phyloP scores from a whole-genome alignment of 2,113 vertebrate genomes.

The Paradisaea rubra region DNA sequence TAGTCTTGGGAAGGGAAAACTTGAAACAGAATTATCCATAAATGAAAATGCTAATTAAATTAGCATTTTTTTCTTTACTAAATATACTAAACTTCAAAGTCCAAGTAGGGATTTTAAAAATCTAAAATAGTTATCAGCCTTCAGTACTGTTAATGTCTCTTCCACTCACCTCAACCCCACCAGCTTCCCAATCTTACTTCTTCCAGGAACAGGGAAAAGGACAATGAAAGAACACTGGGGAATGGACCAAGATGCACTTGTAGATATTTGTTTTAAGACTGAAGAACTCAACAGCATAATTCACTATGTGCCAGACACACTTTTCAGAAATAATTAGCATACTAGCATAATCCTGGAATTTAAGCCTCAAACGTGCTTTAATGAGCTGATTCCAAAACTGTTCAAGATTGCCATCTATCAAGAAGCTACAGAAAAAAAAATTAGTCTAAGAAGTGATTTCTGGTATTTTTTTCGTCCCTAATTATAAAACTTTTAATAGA shows the following conservation, averaged over 20 bases:
- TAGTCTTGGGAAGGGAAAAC: not conserved
- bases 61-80: not conserved
- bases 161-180: not conserved
- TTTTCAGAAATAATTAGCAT: not conserved
- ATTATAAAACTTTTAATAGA: not conserved
- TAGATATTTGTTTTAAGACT: not conserved
- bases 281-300: not conserved
- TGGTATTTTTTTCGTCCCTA: not conserved
- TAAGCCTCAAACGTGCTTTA: not conserved
- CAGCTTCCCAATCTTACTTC: not conserved
- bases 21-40: constrained; percentile 15
- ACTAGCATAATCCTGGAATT: not conserved
- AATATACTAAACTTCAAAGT: not conserved
- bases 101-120: not conserved
- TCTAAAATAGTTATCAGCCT: not conserved
- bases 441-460: not conserved
- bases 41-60: not conserved
- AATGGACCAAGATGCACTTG: not conserved
- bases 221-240: not conserved
- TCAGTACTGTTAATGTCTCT: not conserved
- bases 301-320: not conserved
- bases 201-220: not conserved
- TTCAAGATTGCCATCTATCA: not conserved
- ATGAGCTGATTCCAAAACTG: not conserved
- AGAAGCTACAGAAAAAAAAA: not conserved